A percentile compares a stretch with the other conserved stretches of the same genome.
Evolutionary conservation across 30 jellyfish, hydroid and myxozoan genomes (phyloP).

Genomic region (Morbakka virulenta): DNA sequence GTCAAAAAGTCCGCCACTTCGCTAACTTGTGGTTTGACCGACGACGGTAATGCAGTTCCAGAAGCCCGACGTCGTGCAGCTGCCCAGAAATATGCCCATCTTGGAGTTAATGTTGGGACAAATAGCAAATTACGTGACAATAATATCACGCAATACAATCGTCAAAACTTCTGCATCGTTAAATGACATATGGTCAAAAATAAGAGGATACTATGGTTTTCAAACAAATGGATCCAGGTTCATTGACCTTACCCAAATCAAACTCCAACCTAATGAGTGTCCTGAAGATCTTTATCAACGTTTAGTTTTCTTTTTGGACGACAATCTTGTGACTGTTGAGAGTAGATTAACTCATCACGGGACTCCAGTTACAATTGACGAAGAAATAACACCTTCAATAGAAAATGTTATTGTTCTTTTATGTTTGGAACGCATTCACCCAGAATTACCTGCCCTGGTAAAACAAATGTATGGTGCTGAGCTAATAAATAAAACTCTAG

Average conservation of each 20-base stretch:
- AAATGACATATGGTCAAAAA: background rate
- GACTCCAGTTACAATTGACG: background rate
- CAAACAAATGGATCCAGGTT: constrained; percentile 22
- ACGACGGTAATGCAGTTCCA: constrained; percentile 3
- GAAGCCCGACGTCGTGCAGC: constrained; percentile 41
- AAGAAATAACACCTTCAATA: constrained; percentile 29
- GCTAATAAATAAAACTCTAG: constrained; percentile 22
- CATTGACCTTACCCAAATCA: constrained; percentile 9
- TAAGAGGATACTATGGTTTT: constrained; percentile 11
- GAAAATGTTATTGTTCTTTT: constrained; percentile 28
- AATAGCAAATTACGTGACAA: constrained; percentile 31
- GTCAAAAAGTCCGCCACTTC: constrained; percentile 18
- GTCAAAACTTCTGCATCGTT: constrained; percentile 33
- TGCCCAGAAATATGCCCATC: too few relatives aligned
- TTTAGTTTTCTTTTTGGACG: constrained; percentile 15
- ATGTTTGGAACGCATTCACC: constrained; percentile 34
- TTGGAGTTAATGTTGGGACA: background rate
- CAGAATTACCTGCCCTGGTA: constrained; percentile 36
- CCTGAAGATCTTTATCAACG: constrained; percentile 59
- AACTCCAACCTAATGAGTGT: background rate
- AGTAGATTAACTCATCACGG: constrained; percentile 36
- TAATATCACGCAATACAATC: constrained; percentile 34
- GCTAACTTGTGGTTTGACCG: constrained; percentile 20
- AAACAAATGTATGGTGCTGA: constrained; percentile 9
- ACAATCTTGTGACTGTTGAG: constrained; percentile 5